Conservation (phyloP, 1,140 invertebrate genomes). For the Diabrotica undecimpunctata region DNA sequence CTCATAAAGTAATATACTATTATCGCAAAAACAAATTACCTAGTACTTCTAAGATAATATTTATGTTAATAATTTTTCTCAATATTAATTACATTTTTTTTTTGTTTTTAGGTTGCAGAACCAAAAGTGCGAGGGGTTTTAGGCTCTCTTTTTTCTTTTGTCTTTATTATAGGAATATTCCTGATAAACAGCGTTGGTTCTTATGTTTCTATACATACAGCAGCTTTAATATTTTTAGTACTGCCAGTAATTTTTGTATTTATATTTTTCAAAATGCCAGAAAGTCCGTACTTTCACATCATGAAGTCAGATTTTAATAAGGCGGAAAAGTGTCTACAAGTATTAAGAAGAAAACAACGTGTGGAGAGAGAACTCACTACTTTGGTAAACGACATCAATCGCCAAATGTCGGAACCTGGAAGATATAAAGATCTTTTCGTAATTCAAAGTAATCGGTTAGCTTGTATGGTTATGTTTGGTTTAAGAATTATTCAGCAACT, state of each 20-base stretch:
- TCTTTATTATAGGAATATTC: conserved; percentile 50
- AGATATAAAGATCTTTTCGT: conserved; percentile 48
- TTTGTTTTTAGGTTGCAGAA: conserved; percentile 48
- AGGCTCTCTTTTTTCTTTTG: conserved; percentile 51
- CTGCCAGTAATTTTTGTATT: conserved; percentile 50
- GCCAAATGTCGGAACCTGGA: conserved; percentile 39
- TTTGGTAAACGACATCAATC: conserved; percentile 53
- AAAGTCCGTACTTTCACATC: conserved; percentile 85
- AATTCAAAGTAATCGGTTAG: conserved; percentile 48
- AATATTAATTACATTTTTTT: background rate
- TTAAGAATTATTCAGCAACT: conserved; percentile 58
- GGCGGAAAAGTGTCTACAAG: conserved; percentile 68
- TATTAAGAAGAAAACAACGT: conserved; percentile 73
- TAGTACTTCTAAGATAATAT: too few relatives aligned
- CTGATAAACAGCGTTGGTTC: conserved; percentile 53
- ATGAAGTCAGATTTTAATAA: conserved; percentile 66
- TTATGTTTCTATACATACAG: conserved; percentile 48
- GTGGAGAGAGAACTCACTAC: conserved; percentile 73
- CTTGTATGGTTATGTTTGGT: conserved; percentile 51
- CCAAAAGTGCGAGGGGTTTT: conserved; percentile 56
- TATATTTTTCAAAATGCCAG: conserved; percentile 68
- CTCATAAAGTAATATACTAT: too few relatives aligned
- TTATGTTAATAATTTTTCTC: too few relatives aligned
- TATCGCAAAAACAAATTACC: too few relatives aligned
- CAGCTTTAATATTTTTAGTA: conserved; percentile 51